Conservation (phyloP, 2,113 vertebrate species). For the Bombycilla garrulus region DNA sequence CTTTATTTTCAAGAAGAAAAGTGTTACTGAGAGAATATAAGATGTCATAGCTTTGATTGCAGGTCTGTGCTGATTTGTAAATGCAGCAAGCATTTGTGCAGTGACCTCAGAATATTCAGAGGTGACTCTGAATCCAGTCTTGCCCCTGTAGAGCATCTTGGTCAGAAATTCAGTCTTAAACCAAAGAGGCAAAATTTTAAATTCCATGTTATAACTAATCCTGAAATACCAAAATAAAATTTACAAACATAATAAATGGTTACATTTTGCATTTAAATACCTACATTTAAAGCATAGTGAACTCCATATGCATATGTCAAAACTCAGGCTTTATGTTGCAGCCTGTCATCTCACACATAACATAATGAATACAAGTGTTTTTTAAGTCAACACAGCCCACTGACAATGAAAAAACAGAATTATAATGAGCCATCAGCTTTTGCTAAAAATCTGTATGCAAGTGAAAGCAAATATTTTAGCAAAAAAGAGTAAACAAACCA, state of each 20-base stretch:
- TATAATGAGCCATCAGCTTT: background rate
- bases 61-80: background rate
- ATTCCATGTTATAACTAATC: background rate
- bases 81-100: background rate
- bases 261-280: background rate
- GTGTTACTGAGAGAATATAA: background rate
- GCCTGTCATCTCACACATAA: background rate
- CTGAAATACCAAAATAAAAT: background rate
- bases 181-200: conserved; percentile 10
- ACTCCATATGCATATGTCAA: background rate
- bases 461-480: background rate
- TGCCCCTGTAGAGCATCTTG: background rate
- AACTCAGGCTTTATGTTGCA: background rate
- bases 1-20: background rate
- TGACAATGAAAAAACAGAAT: background rate
- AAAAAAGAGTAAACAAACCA: background rate
- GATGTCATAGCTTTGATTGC: background rate
- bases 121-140: background rate
- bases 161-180: background rate
- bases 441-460: background rate
- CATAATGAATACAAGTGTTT: background rate
- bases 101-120: background rate
- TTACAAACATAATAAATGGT: background rate
- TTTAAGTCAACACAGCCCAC: background rate
- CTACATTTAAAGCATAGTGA: background rate